phyloP scores from a whole-genome alignment of 1,140 invertebrate genomes.

The Ericerus pela region DNA sequence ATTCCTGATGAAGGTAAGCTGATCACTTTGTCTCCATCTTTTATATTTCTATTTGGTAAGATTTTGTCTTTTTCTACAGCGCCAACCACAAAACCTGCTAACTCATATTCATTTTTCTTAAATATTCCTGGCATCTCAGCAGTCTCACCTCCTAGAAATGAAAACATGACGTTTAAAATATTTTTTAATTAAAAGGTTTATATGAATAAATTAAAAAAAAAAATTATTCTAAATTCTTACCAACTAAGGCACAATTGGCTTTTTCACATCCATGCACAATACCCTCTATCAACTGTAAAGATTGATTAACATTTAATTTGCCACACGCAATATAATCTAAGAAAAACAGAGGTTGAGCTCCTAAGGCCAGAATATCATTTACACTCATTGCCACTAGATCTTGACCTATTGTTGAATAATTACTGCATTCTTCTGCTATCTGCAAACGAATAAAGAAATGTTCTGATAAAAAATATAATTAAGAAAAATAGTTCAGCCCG shows the following conservation, averaged over 20 bases:
- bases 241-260: conserved; percentile 78
- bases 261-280: conserved; percentile 71
- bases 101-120: conserved; percentile 67
- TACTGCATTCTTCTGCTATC: conserved; percentile 63
- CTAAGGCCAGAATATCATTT: conserved; percentile 88
- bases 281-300: conserved; percentile 63
- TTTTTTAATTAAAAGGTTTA: background rate
- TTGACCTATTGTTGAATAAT: conserved; percentile 76
- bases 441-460: conserved; percentile 30
- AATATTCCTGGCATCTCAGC: conserved; percentile 96
- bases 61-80: conserved; percentile 62
- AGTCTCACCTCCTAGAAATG: conserved; percentile 68
- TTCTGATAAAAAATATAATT: background rate
- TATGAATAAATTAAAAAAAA: conserved; percentile 13
- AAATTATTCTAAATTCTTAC: conserved; percentile 33
- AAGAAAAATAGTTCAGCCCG: background rate
- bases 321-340: conserved; percentile 93
- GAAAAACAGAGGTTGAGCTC: conserved; percentile 89
- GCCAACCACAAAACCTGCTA: conserved; percentile 90
- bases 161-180: background rate
- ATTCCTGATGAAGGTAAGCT: conserved; percentile 76
- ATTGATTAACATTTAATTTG: conserved; percentile 56
- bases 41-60: conserved; percentile 37
- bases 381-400: conserved; percentile 97
- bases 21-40: conserved; percentile 64